These are phyloP conservation scores for Drosophila santomea DNA, from an alignment of 1,140 invertebrate genomes.

Conservation along the genomic window DNA sequence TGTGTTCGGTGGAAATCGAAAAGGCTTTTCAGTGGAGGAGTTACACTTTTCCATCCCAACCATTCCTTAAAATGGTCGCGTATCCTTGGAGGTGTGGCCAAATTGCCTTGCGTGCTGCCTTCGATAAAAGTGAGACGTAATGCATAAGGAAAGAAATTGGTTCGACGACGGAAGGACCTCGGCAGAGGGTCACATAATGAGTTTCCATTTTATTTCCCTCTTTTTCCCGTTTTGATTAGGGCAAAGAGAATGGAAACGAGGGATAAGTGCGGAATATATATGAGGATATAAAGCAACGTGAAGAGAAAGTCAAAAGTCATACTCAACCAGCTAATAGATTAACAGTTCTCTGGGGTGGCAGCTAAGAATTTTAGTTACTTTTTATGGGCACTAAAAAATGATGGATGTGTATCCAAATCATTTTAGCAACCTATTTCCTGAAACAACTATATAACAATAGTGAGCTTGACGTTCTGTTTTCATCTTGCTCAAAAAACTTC, in stretches of 20 bases:
- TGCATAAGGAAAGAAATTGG: slow-evolving; percentile 47
- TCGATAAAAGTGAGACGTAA: slow-evolving; percentile 79
- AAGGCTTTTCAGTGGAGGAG: slow-evolving; percentile 48
- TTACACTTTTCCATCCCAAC: slow-evolving; percentile 1
- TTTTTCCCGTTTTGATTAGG: slow-evolving; percentile 39
- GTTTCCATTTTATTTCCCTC: slow-evolving; percentile 60
- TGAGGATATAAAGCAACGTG: slow-evolving; percentile 1
- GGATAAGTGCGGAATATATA: slow-evolving; percentile 7
- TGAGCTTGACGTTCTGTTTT: too few species aligned
- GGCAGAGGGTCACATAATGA: slow-evolving; percentile 61
- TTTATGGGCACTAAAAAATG: not conserved
- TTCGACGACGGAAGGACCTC: slow-evolving; percentile 20
- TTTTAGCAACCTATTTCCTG: not conserved
- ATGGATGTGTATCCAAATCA: not conserved
- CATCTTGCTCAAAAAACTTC: not conserved
- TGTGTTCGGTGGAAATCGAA: slow-evolving; percentile 55
- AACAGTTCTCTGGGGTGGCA: slow-evolving; percentile 9
- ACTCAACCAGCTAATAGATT: slow-evolving; percentile 43
- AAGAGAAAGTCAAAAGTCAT: slow-evolving; percentile 37
- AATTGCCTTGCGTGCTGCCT: slow-evolving; percentile 58
- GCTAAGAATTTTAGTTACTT: not conserved
- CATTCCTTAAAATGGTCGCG: slow-evolving; percentile 17
- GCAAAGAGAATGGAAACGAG: slow-evolving; percentile 18
- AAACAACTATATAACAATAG: too few species aligned
- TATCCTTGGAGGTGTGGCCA: slow-evolving; percentile 28